Conservation (phyloP, 2,888 invertebrate genomes). For the Drosophila mayaguana region DNA sequence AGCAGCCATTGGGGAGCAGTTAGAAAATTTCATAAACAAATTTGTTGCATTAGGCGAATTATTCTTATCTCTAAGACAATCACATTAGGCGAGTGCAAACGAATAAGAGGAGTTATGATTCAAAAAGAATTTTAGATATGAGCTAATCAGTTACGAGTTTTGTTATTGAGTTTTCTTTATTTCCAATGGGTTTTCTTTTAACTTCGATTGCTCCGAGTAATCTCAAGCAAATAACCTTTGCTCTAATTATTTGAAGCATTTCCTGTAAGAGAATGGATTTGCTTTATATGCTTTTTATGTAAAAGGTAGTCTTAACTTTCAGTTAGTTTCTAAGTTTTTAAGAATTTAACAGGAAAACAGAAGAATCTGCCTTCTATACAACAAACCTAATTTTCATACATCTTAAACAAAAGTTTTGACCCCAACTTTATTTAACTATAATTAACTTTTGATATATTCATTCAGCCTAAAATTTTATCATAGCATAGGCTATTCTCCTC, state of each 20-base stretch:
- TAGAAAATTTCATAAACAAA: conserved; percentile 6
- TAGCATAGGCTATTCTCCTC: too few species aligned
- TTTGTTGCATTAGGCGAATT: neutral
- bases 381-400: too few species aligned
- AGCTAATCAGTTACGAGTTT: neutral
- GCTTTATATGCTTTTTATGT: neutral
- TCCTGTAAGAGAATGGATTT: neutral
- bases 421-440: too few species aligned
- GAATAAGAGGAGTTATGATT: neutral
- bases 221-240: neutral
- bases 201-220: neutral
- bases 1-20: conserved; percentile 5
- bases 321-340: neutral
- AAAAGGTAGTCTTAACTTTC: neutral
- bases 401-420: neutral
- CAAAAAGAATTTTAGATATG: neutral
- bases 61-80: neutral
- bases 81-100: neutral
- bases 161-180: neutral
- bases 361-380: too few species aligned
- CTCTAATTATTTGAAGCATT: too few species aligned
- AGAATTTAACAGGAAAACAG: too few species aligned
- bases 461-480: neutral
- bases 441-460: neutral
- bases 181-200: too few species aligned